Percentiles rank a stretch among this genome's conserved stretches.
These are phyloP conservation scores for Eupristina koningsbergeri DNA, from an alignment of 1,140 invertebrate genomes.

Conservation along the genomic window DNA sequence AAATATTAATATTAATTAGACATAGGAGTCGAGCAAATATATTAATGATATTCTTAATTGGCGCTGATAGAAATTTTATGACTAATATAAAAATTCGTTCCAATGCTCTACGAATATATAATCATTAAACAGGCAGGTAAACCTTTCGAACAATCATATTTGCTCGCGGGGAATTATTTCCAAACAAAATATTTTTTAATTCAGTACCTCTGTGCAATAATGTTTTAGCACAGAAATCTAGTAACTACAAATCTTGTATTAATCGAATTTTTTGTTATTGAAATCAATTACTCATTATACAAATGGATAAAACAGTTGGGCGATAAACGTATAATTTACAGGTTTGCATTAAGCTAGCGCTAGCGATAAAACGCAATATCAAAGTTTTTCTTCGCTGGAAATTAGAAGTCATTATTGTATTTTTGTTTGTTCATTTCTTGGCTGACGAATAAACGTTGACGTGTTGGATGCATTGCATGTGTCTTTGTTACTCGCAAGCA, in stretches of 20 bases:
- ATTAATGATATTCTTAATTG: not conserved
- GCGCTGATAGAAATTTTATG: not conserved
- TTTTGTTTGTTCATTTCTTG: constrained; percentile 22
- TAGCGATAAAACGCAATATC: constrained; percentile 7
- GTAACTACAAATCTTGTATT: not conserved
- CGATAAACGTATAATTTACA: constrained; percentile 12
- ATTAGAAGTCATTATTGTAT: constrained; percentile 22
- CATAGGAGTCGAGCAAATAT: not conserved
- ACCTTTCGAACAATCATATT: not conserved
- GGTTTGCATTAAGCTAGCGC: not conserved
- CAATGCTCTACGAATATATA: not conserved
- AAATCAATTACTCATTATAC: constrained; percentile 1
- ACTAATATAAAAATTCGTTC: not conserved
- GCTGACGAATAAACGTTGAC: constrained; percentile 5
- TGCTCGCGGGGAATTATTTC: not conserved
- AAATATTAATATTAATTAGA: not conserved
- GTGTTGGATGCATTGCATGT: not conserved
- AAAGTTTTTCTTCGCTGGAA: constrained; percentile 3
- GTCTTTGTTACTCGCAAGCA: not conserved
- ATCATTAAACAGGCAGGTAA: not conserved
- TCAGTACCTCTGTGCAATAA: not conserved
- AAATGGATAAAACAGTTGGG: not conserved
- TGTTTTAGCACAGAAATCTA: not conserved
- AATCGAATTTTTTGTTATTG: not conserved
- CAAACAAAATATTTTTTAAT: not conserved